phyloP scores from a whole-genome alignment of 1,140 invertebrate genomes.

The Drosophila saltans region DNA sequence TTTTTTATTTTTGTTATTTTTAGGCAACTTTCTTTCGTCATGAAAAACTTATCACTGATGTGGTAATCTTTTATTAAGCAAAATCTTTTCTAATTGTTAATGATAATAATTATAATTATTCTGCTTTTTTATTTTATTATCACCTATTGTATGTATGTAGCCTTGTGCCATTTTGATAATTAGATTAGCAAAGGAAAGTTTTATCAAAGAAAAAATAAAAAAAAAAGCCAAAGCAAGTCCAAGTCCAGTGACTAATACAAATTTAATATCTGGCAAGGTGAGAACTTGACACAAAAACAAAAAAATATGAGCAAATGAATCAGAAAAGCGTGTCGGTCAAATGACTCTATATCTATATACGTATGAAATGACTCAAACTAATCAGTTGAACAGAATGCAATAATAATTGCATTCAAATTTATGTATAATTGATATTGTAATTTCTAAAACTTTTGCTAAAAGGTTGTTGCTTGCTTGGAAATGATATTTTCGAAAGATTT shows the following conservation, averaged over 20 bases:
- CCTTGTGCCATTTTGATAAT: constrained; percentile 60
- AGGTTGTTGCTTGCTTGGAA: too few relatives aligned
- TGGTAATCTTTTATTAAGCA: neutral
- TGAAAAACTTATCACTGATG: neutral
- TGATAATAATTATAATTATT: constrained; percentile 6
- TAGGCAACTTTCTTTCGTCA: neutral
- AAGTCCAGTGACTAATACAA: constrained; percentile 49
- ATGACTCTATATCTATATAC: constrained; percentile 30
- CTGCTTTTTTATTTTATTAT: neutral
- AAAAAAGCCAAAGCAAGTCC: constrained; percentile 15
- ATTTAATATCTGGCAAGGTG: constrained; percentile 33
- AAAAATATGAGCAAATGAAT: constrained; percentile 39
- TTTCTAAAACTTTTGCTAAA: too few relatives aligned
- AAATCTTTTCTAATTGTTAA: neutral
- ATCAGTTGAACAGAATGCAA: neutral
- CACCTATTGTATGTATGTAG: neutral
- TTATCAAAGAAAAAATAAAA: constrained; percentile 26
- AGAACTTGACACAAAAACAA: constrained; percentile 28
- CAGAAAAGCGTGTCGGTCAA: constrained; percentile 45
- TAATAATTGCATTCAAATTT: neutral
- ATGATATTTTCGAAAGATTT: too few relatives aligned
- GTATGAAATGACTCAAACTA: neutral
- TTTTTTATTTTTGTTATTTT: neutral
- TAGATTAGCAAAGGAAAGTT: constrained; percentile 52
- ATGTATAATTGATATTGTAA: too few relatives aligned